These are phyloP conservation scores for Coelinius sp. DNA, from an alignment of 2,888 invertebrate species.

Conservation along the genomic window DNA sequence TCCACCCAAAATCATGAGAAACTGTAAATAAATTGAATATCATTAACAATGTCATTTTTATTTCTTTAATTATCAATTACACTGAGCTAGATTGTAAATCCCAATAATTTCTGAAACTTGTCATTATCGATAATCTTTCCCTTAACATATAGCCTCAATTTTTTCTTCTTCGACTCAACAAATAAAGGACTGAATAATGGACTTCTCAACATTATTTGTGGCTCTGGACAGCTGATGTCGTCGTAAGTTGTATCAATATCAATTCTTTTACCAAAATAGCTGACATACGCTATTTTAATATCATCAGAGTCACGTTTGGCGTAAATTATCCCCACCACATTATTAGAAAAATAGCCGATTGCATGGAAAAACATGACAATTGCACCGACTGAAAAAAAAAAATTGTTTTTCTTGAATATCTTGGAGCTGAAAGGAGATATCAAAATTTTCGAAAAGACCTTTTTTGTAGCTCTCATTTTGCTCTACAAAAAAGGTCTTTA, in stretches of 20 bases:
- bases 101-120: slow-evolving; percentile 43
- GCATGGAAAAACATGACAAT: slow-evolving; percentile 28
- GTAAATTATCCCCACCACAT: slow-evolving; percentile 53
- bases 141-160: slow-evolving; percentile 44
- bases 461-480: too few species aligned
- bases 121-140: slow-evolving; percentile 43
- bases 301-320: slow-evolving; percentile 43
- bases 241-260: slow-evolving; percentile 42
- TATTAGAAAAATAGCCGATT: slow-evolving; percentile 45
- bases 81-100: slow-evolving; percentile 15
- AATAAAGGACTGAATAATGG: slow-evolving; percentile 39
- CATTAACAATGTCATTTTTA: background rate
- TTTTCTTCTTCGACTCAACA: slow-evolving; percentile 35
- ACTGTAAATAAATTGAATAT: slow-evolving; percentile 13
- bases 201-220: slow-evolving; percentile 1
- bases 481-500: too few species aligned
- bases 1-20: slow-evolving; percentile 20
- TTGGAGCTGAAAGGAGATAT: too few species aligned
- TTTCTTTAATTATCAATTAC: slow-evolving; percentile 10
- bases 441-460: too few species aligned
- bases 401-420: background rate
- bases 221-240: slow-evolving; percentile 42
- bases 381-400: slow-evolving; percentile 40
- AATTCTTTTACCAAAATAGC: slow-evolving; percentile 55
- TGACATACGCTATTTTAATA: slow-evolving; percentile 50